Conservation (phyloP, 2,888 invertebrate genomes). For the Bellardia bayeri region DNA sequence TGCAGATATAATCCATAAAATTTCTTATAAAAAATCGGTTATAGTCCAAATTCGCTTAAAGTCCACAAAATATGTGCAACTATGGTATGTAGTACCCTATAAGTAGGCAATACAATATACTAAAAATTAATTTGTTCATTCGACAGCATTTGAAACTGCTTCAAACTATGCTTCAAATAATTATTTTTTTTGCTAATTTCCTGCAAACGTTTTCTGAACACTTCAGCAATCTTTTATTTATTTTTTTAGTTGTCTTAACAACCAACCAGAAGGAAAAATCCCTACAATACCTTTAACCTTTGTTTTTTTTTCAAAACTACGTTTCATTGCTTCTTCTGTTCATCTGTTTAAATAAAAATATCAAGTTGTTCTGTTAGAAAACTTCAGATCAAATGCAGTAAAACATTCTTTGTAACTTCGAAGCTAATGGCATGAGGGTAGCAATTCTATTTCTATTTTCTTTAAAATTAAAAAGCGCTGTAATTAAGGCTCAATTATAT, state of each 20-base stretch:
- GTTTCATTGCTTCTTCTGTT: conserved; percentile 18
- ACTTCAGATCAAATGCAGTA: conserved; percentile 42
- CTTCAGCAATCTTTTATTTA: not conserved
- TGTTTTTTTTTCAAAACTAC: not conserved
- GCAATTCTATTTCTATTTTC: no score
- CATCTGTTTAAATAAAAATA: conserved; percentile 44
- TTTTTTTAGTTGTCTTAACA: not conserved
- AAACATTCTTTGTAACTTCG: conserved; percentile 56
- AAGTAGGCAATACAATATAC: conserved; percentile 15
- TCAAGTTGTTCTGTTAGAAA: conserved; percentile 34
- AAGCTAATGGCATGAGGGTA: conserved; percentile 11
- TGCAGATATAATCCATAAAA: no score
- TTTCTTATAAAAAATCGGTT: no score
- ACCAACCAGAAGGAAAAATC: conserved; percentile 18
- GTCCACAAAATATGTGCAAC: no score
- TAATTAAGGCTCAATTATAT: no score
- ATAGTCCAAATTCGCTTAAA: no score
- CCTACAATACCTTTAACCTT: conserved; percentile 43
- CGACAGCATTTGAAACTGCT: not conserved
- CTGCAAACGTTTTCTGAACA: conserved; percentile 24
- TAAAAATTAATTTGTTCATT: not conserved
- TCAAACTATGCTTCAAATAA: conserved; percentile 36
- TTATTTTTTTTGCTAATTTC: conserved; percentile 7
- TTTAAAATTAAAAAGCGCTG: no score
- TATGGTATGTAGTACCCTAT: not conserved